A percentile compares a stretch with the other conserved stretches of the same genome.
These are phyloP conservation scores for Eudasyphora cyanicolor DNA, from an alignment of 2,888 invertebrate genomes.

Conservation along the genomic window DNA sequence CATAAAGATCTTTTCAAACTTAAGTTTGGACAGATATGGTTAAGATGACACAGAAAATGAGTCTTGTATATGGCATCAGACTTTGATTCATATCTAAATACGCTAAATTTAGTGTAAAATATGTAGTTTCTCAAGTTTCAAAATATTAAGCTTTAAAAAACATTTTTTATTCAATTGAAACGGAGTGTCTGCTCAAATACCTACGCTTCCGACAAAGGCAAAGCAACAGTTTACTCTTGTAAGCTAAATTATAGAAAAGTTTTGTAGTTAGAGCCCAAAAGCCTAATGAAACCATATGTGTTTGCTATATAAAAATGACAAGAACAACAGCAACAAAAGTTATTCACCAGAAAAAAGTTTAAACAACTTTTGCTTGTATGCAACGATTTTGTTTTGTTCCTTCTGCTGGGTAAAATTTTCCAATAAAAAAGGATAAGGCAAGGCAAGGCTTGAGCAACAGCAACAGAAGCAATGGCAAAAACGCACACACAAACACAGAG, in stretches of 20 bases:
- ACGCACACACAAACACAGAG: too few species aligned
- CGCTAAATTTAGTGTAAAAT: too few species aligned
- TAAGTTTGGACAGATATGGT: too few species aligned
- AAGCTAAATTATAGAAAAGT: constrained; percentile 4
- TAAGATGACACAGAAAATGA: too few species aligned
- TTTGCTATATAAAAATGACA: constrained; percentile 39
- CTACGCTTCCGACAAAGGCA: too few species aligned
- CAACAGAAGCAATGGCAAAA: constrained; percentile 15
- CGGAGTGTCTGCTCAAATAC: too few species aligned
- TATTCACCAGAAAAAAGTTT: neutral
- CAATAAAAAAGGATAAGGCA: constrained; percentile 5
- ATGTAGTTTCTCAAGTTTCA: too few species aligned
- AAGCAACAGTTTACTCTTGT: neutral
- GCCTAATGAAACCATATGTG: constrained; percentile 58
- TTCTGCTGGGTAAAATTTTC: neutral
- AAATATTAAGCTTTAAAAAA: too few species aligned
- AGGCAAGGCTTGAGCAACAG: neutral
- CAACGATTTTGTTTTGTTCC: neutral
- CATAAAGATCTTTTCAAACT: too few species aligned
- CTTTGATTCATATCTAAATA: too few species aligned
- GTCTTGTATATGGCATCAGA: too few species aligned
- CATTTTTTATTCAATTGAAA: too few species aligned
- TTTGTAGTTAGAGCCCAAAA: constrained; percentile 12
- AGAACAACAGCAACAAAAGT: constrained; percentile 20
- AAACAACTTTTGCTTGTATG: constrained; percentile 17